Base-by-base conservation (phyloP, 2,888 invertebrate genomes). In the Drosophila kokeensis region DNA sequence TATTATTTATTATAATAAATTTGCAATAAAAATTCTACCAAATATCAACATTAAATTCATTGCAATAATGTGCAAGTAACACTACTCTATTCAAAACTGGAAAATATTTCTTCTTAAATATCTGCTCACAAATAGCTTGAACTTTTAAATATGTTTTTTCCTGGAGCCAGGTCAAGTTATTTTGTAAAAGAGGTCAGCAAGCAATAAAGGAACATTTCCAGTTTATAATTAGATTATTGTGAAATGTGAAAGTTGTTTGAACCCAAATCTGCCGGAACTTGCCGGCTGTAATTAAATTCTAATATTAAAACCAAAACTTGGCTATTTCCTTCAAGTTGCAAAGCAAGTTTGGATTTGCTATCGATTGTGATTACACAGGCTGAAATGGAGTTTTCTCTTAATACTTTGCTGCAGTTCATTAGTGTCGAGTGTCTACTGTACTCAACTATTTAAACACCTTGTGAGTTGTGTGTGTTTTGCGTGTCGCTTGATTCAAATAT, bases 401-500 rank as follows among this genome's bases (percentile, higher is more conserved):
- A 36, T 3, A 32, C 2, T 13, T 49, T 54, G 13, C 11, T 1
- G 6, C 30, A 18, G 29, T 30, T 45, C 6, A 11, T 21, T 42
- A 4, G 38, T 15, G 24, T 24, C 0, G 15, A 53, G 38, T 60
- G 4, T 13, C 24, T 15, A 80, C 73, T 79, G 76, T 76, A 57
- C 27, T 18, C 29, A 62, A 69, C 64, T 68, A 45, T 61, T 66
- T 8, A 69, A 75, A 34, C 77, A 75, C 71, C 79, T 81, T 75
- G 58, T 55, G 61, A 42, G 59, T 34, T 18, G 15, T 40, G n/a
- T 52, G 21, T 30, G 34, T 45, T 24, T 65, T 52, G 30, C 30
- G 30, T 62, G 45, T 70, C 78, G 79, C 49, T 68, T 58, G 38
- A 78, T 76, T 79, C 69, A 71, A 75, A 81, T 80, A 79, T 73